Percentiles rank a stretch among this genome's conserved stretches.
These are phyloP conservation scores for Gryon sp. DNA, from an alignment of 1,140 invertebrate species.

Conservation along the genomic window DNA sequence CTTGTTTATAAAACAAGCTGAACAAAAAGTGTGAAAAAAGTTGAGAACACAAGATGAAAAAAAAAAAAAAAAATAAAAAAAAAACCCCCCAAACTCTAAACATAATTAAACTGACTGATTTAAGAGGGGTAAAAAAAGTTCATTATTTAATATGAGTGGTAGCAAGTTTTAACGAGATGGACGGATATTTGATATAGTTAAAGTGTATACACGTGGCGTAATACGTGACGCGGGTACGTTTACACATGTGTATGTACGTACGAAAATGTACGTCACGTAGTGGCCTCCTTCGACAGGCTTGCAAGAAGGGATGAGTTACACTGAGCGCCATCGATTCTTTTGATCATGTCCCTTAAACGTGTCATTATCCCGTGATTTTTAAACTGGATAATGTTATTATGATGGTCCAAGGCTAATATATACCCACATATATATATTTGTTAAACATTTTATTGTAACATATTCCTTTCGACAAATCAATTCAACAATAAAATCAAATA, in stretches of 20 bases:
- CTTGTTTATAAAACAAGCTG: no score
- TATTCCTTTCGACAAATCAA: no score
- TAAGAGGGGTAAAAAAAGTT: no score
- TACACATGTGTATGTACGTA: constrained; percentile 12
- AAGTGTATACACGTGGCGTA: constrained; percentile 9
- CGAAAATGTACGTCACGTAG: constrained; percentile 42
- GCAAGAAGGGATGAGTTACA: constrained; percentile 26
- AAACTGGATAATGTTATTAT: constrained; percentile 13
- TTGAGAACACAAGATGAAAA: no score
- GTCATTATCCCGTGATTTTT: constrained; percentile 19
- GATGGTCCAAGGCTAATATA: constrained; percentile 4
- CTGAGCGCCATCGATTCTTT: constrained; percentile 34
- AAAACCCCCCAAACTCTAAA: no score
- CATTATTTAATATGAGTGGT: constrained; percentile 13
- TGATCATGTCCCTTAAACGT: constrained; percentile 18
- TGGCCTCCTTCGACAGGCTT: constrained; percentile 29
- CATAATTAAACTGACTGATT: no score
- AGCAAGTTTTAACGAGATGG: constrained; percentile 16
- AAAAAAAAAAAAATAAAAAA: no score
- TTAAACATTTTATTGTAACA: background rate
- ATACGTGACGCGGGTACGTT: constrained; percentile 6
- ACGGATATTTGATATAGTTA: constrained; percentile 16
- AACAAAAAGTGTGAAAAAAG: no score
- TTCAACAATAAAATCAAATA: no score
- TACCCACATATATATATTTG: no score